Conservation (phyloP, 2,888 invertebrate species). For the Drosophila mimetica region DNA sequence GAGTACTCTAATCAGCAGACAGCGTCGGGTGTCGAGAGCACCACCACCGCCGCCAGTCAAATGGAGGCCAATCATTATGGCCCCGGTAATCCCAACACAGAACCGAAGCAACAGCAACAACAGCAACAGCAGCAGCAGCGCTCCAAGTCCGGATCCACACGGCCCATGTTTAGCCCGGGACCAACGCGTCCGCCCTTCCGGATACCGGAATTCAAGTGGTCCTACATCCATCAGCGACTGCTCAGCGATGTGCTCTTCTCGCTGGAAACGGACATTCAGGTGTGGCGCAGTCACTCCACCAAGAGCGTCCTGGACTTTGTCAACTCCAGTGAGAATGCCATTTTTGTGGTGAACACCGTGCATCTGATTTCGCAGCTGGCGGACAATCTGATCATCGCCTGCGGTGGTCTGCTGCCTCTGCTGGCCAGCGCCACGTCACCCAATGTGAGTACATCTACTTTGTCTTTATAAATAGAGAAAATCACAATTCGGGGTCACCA, state of each 20-base stretch:
- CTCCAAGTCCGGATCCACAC: conserved; percentile 88
- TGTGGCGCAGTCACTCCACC: conserved; percentile 95
- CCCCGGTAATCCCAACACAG: conserved; percentile 10
- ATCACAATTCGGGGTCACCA: too few relatives aligned
- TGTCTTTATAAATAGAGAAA: too few relatives aligned
- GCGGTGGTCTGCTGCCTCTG: conserved; percentile 97
- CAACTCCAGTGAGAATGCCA: conserved; percentile 98
- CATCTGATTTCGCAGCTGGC: conserved; percentile 99
- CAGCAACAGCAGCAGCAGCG: conserved; percentile 65
- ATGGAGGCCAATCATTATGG: conserved; percentile 89
- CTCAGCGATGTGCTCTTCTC: conserved; percentile 98
- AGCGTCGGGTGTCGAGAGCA: conserved; percentile 85
- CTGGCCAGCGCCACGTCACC: conserved; percentile 99
- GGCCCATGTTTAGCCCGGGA: conserved; percentile 97
- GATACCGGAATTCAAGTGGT: conserved; percentile 99
- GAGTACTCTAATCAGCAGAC: conserved; percentile 85
- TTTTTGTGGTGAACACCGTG: conserved; percentile 99
- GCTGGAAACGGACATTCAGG: conserved; percentile 98
- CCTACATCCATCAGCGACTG: conserved; percentile 98
- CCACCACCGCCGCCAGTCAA: conserved; percentile 88
- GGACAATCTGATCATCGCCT: conserved; percentile 99
- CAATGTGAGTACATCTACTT: conserved; percentile 90
- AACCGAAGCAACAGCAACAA: conserved; percentile 56
- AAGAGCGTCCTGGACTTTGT: conserved; percentile 99
- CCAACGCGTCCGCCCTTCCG: conserved; percentile 97